Conservation (phyloP, 2,113 vertebrate species). For the Pelvicachromis taeniatus region DNA sequence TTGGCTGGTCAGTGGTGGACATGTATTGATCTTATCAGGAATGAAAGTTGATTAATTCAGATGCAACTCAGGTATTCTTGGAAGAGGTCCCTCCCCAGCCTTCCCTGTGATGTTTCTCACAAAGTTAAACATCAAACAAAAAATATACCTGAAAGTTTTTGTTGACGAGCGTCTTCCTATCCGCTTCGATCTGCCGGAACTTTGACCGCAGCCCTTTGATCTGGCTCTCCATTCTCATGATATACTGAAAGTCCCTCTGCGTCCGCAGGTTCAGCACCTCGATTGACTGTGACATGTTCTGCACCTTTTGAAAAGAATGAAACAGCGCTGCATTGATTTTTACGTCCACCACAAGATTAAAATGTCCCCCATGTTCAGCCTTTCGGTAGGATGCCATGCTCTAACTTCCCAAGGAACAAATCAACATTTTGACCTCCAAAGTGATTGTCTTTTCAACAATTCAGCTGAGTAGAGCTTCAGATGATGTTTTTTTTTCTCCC, state of each 20-base stretch:
- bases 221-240: conserved; percentile 98
- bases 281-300: conserved; percentile 99
- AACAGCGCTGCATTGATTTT: conserved; percentile 51
- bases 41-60: conserved; percentile 2
- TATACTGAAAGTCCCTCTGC: conserved; percentile 98
- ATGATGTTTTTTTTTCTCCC: neutral
- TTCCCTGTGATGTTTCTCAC: conserved; percentile 5
- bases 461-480: neutral
- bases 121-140: conserved; percentile 16
- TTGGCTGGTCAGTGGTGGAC: neutral
- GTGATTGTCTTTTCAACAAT: conserved; percentile 11
- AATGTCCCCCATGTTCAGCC: conserved; percentile 51
- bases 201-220: conserved; percentile 95
- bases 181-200: conserved; percentile 94
- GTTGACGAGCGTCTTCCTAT: conserved; percentile 90
- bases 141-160: conserved; percentile 90
- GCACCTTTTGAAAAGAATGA: conserved; percentile 80
- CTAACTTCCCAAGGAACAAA: conserved; percentile 20
- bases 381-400: neutral
- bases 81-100: neutral
- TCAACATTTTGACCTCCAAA: conserved; percentile 50
- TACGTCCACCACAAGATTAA: conserved; percentile 41
- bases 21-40: neutral
- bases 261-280: conserved; percentile 97
- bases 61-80: conserved; percentile 6